phyloP scores from a whole-genome alignment of 2,888 invertebrate species.

The Ecliptopera silaceata region DNA sequence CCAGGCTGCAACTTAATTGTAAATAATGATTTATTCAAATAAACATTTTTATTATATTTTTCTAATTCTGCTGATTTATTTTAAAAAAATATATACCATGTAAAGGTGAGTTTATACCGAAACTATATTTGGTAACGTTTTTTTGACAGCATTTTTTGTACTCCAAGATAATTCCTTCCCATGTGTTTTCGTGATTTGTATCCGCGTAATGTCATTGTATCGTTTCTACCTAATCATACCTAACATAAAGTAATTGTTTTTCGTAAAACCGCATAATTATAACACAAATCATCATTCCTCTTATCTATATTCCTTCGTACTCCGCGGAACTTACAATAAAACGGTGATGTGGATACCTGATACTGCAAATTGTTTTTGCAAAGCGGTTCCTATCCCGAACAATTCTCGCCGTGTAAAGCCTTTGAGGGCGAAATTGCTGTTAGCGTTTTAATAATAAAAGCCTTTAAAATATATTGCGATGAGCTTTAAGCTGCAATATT shows the following conservation, averaged over 20 bases:
- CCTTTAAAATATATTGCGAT: constrained; percentile 25
- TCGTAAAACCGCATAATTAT: constrained; percentile 1
- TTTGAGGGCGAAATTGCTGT: constrained; percentile 37
- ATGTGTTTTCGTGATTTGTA: no score
- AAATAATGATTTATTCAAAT: no score
- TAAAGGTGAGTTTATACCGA: no score
- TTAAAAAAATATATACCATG: no score
- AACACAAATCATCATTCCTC: neutral
- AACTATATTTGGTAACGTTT: no score
- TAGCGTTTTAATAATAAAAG: constrained; percentile 35
- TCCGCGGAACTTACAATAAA: constrained; percentile 47
- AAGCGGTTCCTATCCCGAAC: constrained; percentile 41
- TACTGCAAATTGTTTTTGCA: constrained; percentile 56
- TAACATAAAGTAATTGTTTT: neutral
- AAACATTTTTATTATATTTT: no score
- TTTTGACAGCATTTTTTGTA: no score
- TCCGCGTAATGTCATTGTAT: no score
- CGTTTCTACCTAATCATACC: no score
- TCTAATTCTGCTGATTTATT: no score
- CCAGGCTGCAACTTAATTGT: no score
- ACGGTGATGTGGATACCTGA: constrained; percentile 59
- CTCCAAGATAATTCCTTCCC: no score
- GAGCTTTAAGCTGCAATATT: neutral
- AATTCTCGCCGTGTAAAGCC: constrained; percentile 34
- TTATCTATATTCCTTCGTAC: constrained; percentile 15